Evolutionary conservation across 2,113 vertebrate species (phyloP).

Genomic region (Lutjanus erythropterus): DNA sequence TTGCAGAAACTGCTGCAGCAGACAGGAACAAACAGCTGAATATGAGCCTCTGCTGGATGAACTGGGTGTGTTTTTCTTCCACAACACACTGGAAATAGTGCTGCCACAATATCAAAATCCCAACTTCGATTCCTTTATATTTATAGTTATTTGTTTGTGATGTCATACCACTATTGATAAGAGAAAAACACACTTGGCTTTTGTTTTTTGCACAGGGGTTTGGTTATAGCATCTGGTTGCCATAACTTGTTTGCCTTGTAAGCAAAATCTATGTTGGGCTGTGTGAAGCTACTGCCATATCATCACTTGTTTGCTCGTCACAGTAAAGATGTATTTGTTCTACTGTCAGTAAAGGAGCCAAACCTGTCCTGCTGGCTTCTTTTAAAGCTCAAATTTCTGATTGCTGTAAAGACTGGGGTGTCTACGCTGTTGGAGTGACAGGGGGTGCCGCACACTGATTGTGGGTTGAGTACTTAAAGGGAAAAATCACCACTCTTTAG

Average conservation of each 20-base stretch:
- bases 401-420: background rate
- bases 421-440: background rate
- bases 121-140: background rate
- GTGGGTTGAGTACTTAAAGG: background rate
- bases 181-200: background rate
- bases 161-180: slow-evolving; percentile 4
- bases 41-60: slow-evolving; percentile 30
- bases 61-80: background rate
- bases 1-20: slow-evolving; percentile 57
- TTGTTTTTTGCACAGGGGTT: background rate
- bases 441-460: background rate
- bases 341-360: slow-evolving; percentile 38
- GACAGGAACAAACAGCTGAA: slow-evolving; percentile 53
- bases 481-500: too few species aligned
- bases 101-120: slow-evolving; percentile 15
- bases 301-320: slow-evolving; percentile 50
- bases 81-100: slow-evolving; percentile 6
- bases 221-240: slow-evolving; percentile 45
- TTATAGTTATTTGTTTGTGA: slow-evolving; percentile 14
- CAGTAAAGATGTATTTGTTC: slow-evolving; percentile 53
- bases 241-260: slow-evolving; percentile 64
- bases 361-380: slow-evolving; percentile 35
- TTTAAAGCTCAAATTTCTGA: slow-evolving; percentile 30
- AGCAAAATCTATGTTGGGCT: slow-evolving; percentile 43
- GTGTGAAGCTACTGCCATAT: slow-evolving; percentile 42